Conservation (phyloP, 2,888 invertebrate species). For the Sphaerophoria rueppellii region DNA sequence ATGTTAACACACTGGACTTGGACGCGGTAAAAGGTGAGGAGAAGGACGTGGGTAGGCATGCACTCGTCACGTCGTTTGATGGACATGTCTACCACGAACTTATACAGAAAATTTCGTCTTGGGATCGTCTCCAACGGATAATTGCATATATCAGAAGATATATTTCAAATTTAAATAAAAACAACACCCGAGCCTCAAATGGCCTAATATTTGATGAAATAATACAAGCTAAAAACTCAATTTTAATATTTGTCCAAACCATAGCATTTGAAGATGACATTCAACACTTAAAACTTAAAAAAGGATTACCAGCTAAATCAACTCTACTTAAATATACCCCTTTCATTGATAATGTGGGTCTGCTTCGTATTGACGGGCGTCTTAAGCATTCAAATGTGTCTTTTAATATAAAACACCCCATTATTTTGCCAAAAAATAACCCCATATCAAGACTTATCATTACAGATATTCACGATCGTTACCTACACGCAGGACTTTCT, state of each 20-base stretch:
- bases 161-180: neutral
- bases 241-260: slow-evolving; percentile 7
- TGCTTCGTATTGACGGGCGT: slow-evolving; percentile 18
- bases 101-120: slow-evolving; percentile 33
- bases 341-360: slow-evolving; percentile 35
- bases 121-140: slow-evolving; percentile 4
- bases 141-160: slow-evolving; percentile 11
- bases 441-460: slow-evolving; percentile 36
- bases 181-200: neutral
- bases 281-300: neutral
- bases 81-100: neutral
- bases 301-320: slow-evolving; percentile 21
- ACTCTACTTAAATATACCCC: neutral
- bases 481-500: slow-evolving; percentile 51
- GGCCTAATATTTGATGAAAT: neutral
- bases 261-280: slow-evolving; percentile 10
- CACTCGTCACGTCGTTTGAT: neutral
- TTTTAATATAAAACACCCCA: slow-evolving; percentile 31
- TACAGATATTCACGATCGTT: slow-evolving; percentile 22
- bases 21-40: neutral
- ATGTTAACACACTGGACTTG: neutral
- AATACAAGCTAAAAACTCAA: neutral
- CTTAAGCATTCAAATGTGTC: slow-evolving; percentile 22
- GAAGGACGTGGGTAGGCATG: neutral
- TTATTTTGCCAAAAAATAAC: slow-evolving; percentile 36